phyloP scores from a whole-genome alignment of 2,797 vertebrate genomes.

The Microctenopoma stevenorrisi region DNA sequence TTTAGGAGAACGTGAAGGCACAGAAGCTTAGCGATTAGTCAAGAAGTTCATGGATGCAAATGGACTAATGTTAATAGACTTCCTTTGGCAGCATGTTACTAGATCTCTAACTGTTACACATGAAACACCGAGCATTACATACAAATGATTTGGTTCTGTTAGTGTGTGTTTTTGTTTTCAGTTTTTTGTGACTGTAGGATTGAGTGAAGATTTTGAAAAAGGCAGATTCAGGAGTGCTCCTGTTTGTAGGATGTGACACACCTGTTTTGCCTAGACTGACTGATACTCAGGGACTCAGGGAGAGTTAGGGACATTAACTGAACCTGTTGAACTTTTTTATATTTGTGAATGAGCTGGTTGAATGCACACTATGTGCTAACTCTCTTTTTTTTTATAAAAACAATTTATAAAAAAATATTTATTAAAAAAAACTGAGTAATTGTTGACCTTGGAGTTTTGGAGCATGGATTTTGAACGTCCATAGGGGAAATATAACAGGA shows the following conservation, averaged over 20 bases:
- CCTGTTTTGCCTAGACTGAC: too few species aligned
- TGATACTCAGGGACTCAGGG: too few species aligned
- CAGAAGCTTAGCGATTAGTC: constrained; percentile 46
- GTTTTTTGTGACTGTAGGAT: too few species aligned
- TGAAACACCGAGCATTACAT: not conserved
- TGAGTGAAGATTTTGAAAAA: too few species aligned
- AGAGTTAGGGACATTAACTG: too few species aligned
- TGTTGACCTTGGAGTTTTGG: not conserved
- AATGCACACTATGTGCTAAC: too few species aligned
- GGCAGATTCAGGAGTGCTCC: too few species aligned
- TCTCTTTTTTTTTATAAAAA: too few species aligned
- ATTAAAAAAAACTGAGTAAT: not conserved
- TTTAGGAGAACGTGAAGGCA: constrained; percentile 21
- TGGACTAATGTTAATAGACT: constrained; percentile 1
- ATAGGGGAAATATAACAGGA: not conserved
- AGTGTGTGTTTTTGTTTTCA: too few species aligned
- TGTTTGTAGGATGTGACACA: too few species aligned
- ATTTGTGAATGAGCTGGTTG: too few species aligned
- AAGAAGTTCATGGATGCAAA: constrained; percentile 42
- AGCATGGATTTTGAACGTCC: not conserved
- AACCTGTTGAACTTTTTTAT: too few species aligned
- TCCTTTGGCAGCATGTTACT: not conserved
- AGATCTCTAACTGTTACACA: not conserved
- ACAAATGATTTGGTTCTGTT: not conserved
- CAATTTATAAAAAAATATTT: not conserved